Percentiles rank a stretch among this genome's conserved stretches.
Evolutionary conservation across 2,113 vertebrate genomes (phyloP).

Genomic region (Pteruthius melanotis): DNA sequence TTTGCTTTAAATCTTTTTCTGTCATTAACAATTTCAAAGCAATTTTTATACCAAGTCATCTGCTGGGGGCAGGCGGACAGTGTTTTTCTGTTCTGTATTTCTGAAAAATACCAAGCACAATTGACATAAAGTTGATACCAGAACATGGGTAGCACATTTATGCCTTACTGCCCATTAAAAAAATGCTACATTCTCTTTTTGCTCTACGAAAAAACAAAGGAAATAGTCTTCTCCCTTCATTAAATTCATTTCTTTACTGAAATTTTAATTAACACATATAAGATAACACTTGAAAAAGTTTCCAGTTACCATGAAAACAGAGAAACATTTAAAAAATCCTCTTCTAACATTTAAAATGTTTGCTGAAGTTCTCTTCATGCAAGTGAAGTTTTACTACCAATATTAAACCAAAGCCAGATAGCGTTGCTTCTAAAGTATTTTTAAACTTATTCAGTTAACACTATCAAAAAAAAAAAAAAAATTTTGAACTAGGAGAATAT

Average conservation of each 20-base stretch:
- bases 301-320: neutral
- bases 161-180: neutral
- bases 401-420: neutral
- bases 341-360: neutral
- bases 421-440: neutral
- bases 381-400: neutral
- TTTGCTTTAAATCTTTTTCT: neutral
- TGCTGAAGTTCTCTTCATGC: neutral
- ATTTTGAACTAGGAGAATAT: neutral
- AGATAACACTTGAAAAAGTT: neutral
- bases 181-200: neutral
- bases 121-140: fast-evolving
- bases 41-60: neutral
- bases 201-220: neutral
- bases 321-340: neutral
- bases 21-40: neutral
- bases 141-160: neutral
- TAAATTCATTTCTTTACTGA: neutral
- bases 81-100: neutral
- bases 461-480: neutral
- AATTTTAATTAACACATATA: neutral
- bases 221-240: neutral
- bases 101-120: neutral
- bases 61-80: neutral
- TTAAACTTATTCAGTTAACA: neutral